phyloP scores from a whole-genome alignment of 2,113 vertebrate genomes.

The Eretmochelys imbricata region DNA sequence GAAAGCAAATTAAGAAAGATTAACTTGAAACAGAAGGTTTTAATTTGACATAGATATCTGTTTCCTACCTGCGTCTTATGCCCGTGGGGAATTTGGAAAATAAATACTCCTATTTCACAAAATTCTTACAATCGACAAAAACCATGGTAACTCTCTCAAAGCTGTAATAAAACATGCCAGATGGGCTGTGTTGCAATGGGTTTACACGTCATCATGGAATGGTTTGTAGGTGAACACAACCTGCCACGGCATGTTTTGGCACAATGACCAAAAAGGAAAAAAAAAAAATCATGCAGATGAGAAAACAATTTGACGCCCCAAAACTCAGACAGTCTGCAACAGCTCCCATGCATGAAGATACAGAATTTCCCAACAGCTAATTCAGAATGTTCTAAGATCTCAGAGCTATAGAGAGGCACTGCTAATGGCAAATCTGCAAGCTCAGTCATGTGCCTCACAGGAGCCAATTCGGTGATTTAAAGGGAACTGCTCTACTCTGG shows the following conservation, averaged over 20 bases:
- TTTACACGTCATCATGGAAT: conserved; percentile 55
- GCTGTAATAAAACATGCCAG: conserved; percentile 52
- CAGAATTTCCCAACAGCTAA: not conserved
- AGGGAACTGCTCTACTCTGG: not conserved
- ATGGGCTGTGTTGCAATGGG: conserved; percentile 49
- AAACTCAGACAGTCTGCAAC: not conserved
- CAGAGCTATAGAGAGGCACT: not conserved
- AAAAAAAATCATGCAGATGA: not conserved
- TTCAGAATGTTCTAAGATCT: not conserved
- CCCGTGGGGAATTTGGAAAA: conserved; percentile 63
- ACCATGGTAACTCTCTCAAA: conserved; percentile 51
- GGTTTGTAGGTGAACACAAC: conserved; percentile 24
- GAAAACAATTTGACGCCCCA: not conserved
- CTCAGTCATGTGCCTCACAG: not conserved
- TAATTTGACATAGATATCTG: conserved; percentile 71
- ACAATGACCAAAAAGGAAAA: not conserved
- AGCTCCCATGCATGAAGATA: not conserved
- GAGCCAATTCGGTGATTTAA: not conserved
- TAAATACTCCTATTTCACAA: conserved; percentile 65
- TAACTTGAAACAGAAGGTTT: conserved; percentile 66
- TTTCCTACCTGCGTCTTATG: conserved; percentile 61
- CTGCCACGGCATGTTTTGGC: conserved; percentile 54
- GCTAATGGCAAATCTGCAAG: not conserved
- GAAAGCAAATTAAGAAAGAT: conserved; percentile 70
- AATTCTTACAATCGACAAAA: conserved; percentile 58